Evolutionary conservation across 1,140 invertebrate species (phyloP).

Genomic region (Drosophila willistoni): DNA sequence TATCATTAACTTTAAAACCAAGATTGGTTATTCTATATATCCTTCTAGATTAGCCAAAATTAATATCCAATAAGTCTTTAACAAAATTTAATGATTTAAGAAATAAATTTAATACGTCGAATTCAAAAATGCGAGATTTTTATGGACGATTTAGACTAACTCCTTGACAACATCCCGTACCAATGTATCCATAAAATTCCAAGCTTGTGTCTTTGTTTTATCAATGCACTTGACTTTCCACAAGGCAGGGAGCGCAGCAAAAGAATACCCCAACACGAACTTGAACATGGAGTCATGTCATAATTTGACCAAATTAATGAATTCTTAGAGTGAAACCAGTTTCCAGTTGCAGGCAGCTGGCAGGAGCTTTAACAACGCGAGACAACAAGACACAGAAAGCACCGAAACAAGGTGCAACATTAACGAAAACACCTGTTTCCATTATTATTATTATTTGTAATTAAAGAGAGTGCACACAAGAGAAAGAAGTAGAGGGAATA

Average conservation of each 20-base stretch:
- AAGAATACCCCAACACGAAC: slow-evolving; percentile 17
- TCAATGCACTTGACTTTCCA: slow-evolving; percentile 44
- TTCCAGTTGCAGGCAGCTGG: slow-evolving; percentile 38
- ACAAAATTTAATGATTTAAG: no score
- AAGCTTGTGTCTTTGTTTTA: slow-evolving; percentile 25
- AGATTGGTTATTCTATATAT: no score
- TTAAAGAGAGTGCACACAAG: neutral
- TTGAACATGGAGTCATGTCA: slow-evolving; percentile 33
- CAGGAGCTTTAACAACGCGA: slow-evolving; percentile 8
- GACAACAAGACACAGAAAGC: slow-evolving; percentile 16
- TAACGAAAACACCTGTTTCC: slow-evolving; percentile 59
- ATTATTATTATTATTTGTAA: slow-evolving; percentile 12
- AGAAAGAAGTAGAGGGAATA: slow-evolving; percentile 5
- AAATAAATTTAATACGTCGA: no score
- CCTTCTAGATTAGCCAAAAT: no score
- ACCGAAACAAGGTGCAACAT: slow-evolving; percentile 40
- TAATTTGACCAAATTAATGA: slow-evolving; percentile 64
- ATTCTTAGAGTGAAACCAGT: slow-evolving; percentile 55
- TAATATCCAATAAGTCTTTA: no score
- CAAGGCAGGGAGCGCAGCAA: slow-evolving; percentile 66
- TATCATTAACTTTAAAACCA: no score
- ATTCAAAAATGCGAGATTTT: no score
- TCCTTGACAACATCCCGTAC: neutral
- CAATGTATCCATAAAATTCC: neutral
- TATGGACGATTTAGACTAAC: no score